A percentile compares a stretch with the other conserved stretches of the same genome.
Conservation (phyloP, 2,113 vertebrate genomes). For the Hiodon alosoides region DNA sequence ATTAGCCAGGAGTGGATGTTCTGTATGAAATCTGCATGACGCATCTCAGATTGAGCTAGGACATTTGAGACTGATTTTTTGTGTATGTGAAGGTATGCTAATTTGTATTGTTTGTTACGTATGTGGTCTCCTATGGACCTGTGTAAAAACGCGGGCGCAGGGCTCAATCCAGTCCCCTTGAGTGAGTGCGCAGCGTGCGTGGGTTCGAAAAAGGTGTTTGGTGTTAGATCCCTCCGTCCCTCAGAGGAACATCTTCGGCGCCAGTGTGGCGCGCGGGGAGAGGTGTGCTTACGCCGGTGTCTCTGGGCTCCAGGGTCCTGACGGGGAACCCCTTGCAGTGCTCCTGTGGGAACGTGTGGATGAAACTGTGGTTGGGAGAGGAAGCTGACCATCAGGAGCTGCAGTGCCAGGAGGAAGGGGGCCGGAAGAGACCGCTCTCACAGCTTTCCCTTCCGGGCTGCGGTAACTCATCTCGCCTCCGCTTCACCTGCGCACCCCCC, state of each 20-base stretch:
- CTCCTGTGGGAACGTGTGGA: constrained; percentile 95
- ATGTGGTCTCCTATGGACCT: too few species aligned
- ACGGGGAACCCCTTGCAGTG: constrained; percentile 87
- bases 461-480: constrained; percentile 61
- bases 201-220: too few species aligned
- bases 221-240: too few species aligned
- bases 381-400: constrained; percentile 79
- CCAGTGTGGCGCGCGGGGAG: constrained; percentile 2
- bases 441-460: constrained; percentile 77
- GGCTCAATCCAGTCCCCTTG: too few species aligned
- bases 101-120: too few species aligned
- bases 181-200: too few species aligned
- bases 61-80: neutral
- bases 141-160: too few species aligned
- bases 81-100: neutral
- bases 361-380: constrained; percentile 83
- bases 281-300: neutral
- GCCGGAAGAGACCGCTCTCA: constrained; percentile 70
- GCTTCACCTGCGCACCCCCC: too few species aligned
- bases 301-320: constrained; percentile 63
- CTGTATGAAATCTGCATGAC: too few species aligned
- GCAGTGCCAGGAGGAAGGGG: constrained; percentile 79
- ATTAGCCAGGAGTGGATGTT: too few species aligned
- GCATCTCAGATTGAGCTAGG: too few species aligned
- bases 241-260: neutral